phyloP scores from a whole-genome alignment of 2,888 invertebrate genomes.

The Pecten maximus region DNA sequence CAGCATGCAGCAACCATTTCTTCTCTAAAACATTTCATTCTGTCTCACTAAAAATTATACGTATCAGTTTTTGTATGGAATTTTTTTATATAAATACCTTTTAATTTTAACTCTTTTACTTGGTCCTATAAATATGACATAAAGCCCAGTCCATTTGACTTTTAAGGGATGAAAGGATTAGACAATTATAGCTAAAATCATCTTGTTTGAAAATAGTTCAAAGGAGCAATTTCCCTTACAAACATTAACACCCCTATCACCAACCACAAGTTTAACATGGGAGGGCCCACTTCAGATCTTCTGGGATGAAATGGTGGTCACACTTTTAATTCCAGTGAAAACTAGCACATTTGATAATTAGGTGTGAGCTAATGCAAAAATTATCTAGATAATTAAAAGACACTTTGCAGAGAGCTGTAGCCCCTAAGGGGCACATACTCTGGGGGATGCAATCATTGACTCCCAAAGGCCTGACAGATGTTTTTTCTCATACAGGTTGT shows the following conservation, averaged over 20 bases:
- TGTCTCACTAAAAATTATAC: background rate
- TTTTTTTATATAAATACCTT: too few relatives aligned
- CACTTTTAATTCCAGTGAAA: background rate
- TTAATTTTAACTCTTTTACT: background rate
- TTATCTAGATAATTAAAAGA: conserved; percentile 2
- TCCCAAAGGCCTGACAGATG: background rate
- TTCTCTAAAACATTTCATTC: background rate
- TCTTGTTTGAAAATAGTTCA: background rate
- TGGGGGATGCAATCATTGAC: background rate
- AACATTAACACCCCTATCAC: background rate
- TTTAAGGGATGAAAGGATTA: conserved; percentile 1
- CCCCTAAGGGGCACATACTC: background rate
- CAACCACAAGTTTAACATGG: background rate
- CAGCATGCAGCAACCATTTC: background rate
- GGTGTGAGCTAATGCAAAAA: background rate
- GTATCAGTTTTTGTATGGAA: too few relatives aligned
- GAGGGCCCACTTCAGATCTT: background rate
- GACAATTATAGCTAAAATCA: background rate
- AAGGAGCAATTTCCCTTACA: background rate
- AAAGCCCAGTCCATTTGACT: background rate
- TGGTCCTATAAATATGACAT: background rate
- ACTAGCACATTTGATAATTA: background rate
- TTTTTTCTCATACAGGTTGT: background rate
- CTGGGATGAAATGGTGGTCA: background rate
- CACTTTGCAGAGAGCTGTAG: background rate